These are phyloP conservation scores for Prionailurus viverrinus DNA, from an alignment of 2,113 vertebrate genomes.

Conservation along the genomic window DNA sequence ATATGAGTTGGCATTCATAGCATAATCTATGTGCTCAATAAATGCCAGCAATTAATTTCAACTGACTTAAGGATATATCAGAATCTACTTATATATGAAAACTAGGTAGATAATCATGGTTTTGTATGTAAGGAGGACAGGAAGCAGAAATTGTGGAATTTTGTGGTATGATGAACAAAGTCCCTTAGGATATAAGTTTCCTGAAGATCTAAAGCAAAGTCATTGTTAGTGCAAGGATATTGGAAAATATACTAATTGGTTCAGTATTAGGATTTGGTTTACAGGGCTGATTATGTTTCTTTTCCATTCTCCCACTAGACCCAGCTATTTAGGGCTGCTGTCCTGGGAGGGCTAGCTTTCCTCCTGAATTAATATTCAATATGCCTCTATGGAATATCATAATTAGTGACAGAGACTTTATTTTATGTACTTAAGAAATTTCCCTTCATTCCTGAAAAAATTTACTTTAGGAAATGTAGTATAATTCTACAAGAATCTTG, in stretches of 20 bases:
- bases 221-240: not conserved
- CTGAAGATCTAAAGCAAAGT: conserved; percentile 6
- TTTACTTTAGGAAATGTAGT: conserved; percentile 39
- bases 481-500: not conserved
- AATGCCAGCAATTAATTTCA: not conserved
- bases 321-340: not conserved
- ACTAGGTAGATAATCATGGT: not conserved
- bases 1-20: not conserved
- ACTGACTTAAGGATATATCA: not conserved
- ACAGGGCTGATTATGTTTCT: not conserved
- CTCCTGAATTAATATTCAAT: conserved; percentile 58
- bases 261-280: conserved; percentile 25
- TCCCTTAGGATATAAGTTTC: not conserved
- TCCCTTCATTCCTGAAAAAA: conserved; percentile 54
- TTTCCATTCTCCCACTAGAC: conserved; percentile 21
- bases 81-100: not conserved
- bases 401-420: conserved; percentile 17
- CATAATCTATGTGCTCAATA: not conserved
- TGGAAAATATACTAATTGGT: not conserved
- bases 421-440: not conserved
- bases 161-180: not conserved
- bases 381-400: conserved; percentile 14
- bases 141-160: not conserved
- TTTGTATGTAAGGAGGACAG: not conserved
- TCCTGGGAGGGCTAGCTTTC: not conserved